Percentiles rank a stretch among this genome's conserved stretches.
Evolutionary conservation across 2,888 invertebrate species (phyloP).

Genomic region (Nymphalis c-album): DNA sequence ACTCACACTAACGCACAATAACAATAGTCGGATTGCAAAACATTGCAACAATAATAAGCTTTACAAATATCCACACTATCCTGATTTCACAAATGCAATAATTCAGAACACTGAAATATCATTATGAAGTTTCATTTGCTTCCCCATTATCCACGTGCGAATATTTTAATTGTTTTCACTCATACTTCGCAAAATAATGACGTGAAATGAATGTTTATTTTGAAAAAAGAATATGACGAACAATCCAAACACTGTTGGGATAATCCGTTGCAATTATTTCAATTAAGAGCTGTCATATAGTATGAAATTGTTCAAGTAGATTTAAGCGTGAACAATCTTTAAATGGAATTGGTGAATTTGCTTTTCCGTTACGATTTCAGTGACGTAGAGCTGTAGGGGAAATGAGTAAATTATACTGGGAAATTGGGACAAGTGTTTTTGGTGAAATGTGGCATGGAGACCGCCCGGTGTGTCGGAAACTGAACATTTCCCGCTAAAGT

Average conservation of each 20-base stretch:
- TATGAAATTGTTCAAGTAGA: constrained; percentile 23
- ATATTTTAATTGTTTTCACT: constrained; percentile 37
- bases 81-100: constrained; percentile 6
- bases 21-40: not conserved
- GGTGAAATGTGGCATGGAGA: constrained; percentile 45
- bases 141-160: constrained; percentile 32
- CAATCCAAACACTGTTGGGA: constrained; percentile 11
- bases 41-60: not conserved
- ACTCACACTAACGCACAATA: too few relatives aligned
- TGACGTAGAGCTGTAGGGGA: constrained; percentile 10
- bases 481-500: constrained; percentile 24
- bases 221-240: constrained; percentile 20
- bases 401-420: constrained; percentile 37
- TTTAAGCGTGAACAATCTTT: constrained; percentile 3
- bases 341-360: not conserved
- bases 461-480: constrained; percentile 40
- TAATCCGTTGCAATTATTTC: constrained; percentile 28
- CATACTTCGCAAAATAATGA: constrained; percentile 33
- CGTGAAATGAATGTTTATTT: constrained; percentile 31
- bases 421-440: constrained; percentile 41
- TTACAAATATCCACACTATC: not conserved
- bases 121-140: constrained; percentile 31
- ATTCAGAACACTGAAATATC: constrained; percentile 16
- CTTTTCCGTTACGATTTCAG: constrained; percentile 5
- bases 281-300: constrained; percentile 26